Evolutionary conservation across 2,113 vertebrate genomes (phyloP), one percentile per base, ranked within the genome.

Genomic region (Phaethornis superciliosus): DNA sequence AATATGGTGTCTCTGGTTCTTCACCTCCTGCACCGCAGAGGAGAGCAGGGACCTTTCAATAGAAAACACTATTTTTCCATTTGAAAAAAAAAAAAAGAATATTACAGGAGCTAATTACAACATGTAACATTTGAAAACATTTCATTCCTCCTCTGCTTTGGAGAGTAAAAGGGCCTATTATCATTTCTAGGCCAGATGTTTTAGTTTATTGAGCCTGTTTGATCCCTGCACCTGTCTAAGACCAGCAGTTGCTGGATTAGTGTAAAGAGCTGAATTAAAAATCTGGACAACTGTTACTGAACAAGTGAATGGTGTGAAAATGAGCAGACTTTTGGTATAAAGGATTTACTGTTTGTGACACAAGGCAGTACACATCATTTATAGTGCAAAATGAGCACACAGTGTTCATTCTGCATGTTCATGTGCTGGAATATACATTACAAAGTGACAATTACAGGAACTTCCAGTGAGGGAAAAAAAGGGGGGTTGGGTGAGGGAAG

Each of bases 221-320:
- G 98, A 98, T 98, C 98, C 98, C 96, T 97, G 98, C 98, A 98
- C 98, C 98, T 98, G 98, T 98, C 96, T 96, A 70, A 90, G 85
- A 96, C 96, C 97, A 98, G 98, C 98, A 98, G 98, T 98, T 98
- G 98, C 95, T 96, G 98, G 98, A 98, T 98, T 98, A 98, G 96
- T 69, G 92, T 97, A 97, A 97, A 95, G 96, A 97, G 94, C 89
- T 94, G 98, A 97, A 97, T 98, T 98, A 97, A 97, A 98, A 98
- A 97, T 98, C 97, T 97, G 97, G 98, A 98, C 98, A 98, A 98
- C 98, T 98, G 98, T 97, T 97, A 93, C 96, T 60, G 96, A 98
- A 96, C 96, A 94, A 97, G 97, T 42, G 97, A 98, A 98, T 96
- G 97, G 98, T 98, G 98, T 98, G 98, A 98, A 98, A 98, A 98